Evolutionary conservation across 2,797 vertebrate genomes (phyloP), one percentile per base, ranked within the genome.

Genomic region (Pyrocephalus nanus): DNA sequence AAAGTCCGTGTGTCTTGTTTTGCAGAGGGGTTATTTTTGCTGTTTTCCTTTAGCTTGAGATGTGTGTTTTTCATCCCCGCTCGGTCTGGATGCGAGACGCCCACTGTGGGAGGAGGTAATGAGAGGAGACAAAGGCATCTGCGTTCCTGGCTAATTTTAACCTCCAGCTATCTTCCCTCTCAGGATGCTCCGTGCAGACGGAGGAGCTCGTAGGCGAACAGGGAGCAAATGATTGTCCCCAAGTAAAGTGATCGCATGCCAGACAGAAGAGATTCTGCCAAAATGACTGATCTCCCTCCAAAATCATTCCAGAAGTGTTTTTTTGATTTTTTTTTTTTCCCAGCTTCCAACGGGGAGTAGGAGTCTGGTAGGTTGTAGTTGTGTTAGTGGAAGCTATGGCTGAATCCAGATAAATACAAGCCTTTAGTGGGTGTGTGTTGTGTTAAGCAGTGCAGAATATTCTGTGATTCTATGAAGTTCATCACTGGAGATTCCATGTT

Each of bases 141-240:
- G 88, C 7, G 6, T 75, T 87, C 30, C 54, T 30, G 91, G 91
- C 96, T 96, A 91, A 96, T 97, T 97, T 97, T 97, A 97, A 94
- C 93, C 85, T 92, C 85, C 80, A 78, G 84, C 93, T 82, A 34
- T 94, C 93, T 96, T 45, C 23, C 47, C 65, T 96, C 45, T 89
- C 79, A 69, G 81, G 61, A 43, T 83, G 67, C 64, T 19, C 32
- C 3, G 4, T 66, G 66, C 48, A 91, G 95, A 74, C 62, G 83
- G 53, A 75, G 64, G 55, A 62, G n/a, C 61, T 83, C 57, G 84
- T 77, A 45, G 92, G 67, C 32, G 38, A 87, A 48, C 2, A 62
- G 67, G 71, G 86, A 95, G 77, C 71, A 93, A 80, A 77, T 82
- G 1, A 64, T 72, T 74, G 60, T 53, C 78, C 48, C 75, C 65